phyloP scores from a whole-genome alignment of 1,140 invertebrate genomes.

The Colletes gigas region DNA sequence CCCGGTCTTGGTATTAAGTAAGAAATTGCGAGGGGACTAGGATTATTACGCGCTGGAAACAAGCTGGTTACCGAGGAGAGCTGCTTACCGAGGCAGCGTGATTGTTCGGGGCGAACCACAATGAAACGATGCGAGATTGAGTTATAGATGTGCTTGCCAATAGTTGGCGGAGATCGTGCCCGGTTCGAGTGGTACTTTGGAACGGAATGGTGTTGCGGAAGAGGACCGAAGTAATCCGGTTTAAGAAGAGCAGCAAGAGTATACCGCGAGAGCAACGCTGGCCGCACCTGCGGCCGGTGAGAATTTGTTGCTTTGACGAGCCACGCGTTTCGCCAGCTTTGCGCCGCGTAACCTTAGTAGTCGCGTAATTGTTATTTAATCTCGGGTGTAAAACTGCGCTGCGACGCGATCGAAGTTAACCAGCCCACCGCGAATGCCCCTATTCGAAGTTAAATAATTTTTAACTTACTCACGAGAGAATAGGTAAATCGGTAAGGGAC shows the following conservation, averaged over 20 bases:
- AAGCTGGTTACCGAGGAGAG: constrained; percentile 34
- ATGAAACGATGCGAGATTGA: constrained; percentile 13
- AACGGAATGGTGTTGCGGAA: neutral
- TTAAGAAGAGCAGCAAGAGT: neutral
- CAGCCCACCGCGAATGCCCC: neutral
- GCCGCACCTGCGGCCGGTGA: constrained; percentile 7
- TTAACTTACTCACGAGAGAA: too few relatives aligned
- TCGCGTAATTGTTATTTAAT: constrained; percentile 4
- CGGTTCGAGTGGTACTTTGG: neutral
- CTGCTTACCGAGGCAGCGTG: constrained; percentile 10
- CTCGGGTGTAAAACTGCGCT: neutral
- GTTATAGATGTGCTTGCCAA: constrained; percentile 14
- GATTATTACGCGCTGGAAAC: constrained; percentile 51
- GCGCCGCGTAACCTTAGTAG: neutral
- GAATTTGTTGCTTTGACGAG: neutral
- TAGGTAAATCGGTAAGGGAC: too few relatives aligned
- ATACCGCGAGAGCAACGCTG: neutral
- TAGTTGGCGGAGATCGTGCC: neutral
- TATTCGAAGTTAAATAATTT: neutral
- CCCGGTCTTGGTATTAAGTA: constrained; percentile 33
- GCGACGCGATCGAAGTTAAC: neutral
- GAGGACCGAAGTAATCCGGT: constrained; percentile 13
- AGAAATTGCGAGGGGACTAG: constrained; percentile 53
- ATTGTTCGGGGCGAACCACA: constrained; percentile 15
- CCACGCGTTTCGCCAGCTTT: neutral